A percentile compares a stretch with the other conserved stretches of the same genome.
Evolutionary conservation across 2,888 invertebrate species (phyloP).

Genomic region (Erannis defoliaria): DNA sequence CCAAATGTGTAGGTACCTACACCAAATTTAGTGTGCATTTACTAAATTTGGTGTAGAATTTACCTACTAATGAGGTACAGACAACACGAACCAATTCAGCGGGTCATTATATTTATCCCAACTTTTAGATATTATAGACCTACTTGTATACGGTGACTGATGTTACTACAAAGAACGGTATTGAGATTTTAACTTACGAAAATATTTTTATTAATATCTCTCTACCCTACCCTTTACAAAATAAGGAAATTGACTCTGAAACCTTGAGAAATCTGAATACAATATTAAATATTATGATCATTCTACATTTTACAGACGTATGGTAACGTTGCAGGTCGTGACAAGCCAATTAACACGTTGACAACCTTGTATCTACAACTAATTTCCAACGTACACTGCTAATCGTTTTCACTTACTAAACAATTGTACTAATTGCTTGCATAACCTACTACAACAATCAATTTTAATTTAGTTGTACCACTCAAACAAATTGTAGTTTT

Average conservation of each 20-base stretch:
- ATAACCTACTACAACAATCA: not conserved
- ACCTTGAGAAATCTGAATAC: not conserved
- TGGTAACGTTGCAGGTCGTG: constrained; percentile 47
- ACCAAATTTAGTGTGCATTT: too few relatives aligned
- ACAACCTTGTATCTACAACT: constrained; percentile 24
- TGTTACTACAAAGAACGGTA: too few relatives aligned
- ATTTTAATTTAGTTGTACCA: constrained; percentile 1
- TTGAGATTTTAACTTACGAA: not conserved
- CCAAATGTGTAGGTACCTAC: too few relatives aligned
- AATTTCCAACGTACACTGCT: constrained; percentile 22
- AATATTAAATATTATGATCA: not conserved
- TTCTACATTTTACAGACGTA: not conserved
- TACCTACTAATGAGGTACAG: too few relatives aligned
- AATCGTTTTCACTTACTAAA: constrained; percentile 25
- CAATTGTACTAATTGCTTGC: constrained; percentile 7
- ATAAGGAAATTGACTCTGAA: not conserved
- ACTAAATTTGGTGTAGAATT: too few relatives aligned
- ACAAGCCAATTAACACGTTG: constrained; percentile 60
- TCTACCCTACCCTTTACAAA: not conserved
- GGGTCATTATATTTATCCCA: too few relatives aligned
- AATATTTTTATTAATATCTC: too few relatives aligned
- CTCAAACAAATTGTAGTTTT: not conserved
- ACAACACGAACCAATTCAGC: too few relatives aligned
- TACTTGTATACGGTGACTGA: too few relatives aligned
- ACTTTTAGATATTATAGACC: too few relatives aligned